Percentiles rank a stretch among this genome's conserved stretches.
Evolutionary conservation across 2,113 vertebrate species (phyloP).

Genomic region (Geococcyx californianus): DNA sequence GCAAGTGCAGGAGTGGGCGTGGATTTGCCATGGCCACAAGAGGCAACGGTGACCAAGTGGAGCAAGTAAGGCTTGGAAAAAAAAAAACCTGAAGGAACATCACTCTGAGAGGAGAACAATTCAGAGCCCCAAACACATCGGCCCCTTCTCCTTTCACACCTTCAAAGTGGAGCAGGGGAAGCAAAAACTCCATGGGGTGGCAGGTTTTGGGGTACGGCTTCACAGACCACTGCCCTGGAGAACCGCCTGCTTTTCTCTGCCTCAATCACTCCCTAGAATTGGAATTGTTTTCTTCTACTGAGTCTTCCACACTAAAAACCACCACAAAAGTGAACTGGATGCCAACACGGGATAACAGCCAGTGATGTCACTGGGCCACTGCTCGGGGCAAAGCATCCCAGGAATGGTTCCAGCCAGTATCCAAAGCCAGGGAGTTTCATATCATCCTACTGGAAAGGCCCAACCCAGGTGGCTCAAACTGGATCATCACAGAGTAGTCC

Average conservation of each 20-base stretch:
- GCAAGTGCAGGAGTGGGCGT: accelerated
- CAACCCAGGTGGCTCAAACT: accelerated
- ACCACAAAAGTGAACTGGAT: not conserved
- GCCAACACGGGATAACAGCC: not conserved
- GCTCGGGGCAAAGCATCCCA: not conserved
- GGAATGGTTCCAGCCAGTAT: not conserved
- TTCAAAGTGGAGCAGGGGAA: not conserved
- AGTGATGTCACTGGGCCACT: not conserved
- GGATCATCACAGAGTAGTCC: not conserved
- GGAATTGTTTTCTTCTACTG: not conserved
- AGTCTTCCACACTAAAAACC: not conserved
- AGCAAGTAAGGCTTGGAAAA: not conserved
- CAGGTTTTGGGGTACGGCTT: too few relatives aligned
- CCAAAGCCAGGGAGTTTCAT: not conserved
- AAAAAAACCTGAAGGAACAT: not conserved
- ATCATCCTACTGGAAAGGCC: not conserved
- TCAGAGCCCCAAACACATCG: not conserved
- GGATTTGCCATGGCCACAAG: accelerated
- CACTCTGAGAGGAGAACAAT: not conserved
- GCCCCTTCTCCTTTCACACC: not conserved
- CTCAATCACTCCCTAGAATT: not conserved
- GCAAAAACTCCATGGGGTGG: not conserved
- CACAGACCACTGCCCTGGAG: not conserved
- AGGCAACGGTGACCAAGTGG: accelerated
- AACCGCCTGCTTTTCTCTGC: not conserved